phyloP scores from a whole-genome alignment of 2,797 vertebrate genomes.

The Lates japonicus region DNA sequence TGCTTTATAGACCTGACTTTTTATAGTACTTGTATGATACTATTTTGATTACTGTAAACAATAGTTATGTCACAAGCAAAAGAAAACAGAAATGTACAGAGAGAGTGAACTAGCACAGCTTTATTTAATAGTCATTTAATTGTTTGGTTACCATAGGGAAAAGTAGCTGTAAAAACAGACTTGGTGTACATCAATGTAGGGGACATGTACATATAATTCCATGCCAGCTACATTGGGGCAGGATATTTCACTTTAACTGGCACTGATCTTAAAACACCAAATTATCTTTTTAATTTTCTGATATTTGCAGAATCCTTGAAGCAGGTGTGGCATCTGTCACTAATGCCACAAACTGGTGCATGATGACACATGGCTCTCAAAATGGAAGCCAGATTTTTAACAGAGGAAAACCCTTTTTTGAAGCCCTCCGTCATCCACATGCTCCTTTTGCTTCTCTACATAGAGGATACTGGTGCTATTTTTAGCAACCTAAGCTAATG shows the following conservation, averaged over 20 bases:
- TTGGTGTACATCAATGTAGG: no score
- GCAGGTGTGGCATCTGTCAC: neutral
- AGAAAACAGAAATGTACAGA: neutral
- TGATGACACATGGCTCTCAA: neutral
- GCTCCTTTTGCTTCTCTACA: neutral
- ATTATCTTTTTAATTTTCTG: neutral
- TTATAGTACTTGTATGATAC: neutral
- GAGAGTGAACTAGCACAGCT: no score
- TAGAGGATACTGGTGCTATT: constrained; percentile 7
- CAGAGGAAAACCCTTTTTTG: neutral
- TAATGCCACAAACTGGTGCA: neutral
- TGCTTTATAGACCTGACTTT: neutral
- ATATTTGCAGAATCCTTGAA: neutral
- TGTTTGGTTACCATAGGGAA: neutral
- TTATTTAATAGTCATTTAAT: neutral
- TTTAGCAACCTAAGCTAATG: constrained; percentile 19
- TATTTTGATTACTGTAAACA: neutral
- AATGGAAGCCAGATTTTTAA: neutral
- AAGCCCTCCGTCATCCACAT: neutral
- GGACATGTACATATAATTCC: neutral
- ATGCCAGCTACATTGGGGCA: neutral
- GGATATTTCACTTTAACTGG: neutral
- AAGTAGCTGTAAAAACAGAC: neutral
- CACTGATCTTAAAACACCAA: neutral
- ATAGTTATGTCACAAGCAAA: neutral